Evolutionary conservation across 2,113 vertebrate genomes (phyloP), one percentile per base, ranked within the genome.

Genomic region (Atractosteus spatula): DNA sequence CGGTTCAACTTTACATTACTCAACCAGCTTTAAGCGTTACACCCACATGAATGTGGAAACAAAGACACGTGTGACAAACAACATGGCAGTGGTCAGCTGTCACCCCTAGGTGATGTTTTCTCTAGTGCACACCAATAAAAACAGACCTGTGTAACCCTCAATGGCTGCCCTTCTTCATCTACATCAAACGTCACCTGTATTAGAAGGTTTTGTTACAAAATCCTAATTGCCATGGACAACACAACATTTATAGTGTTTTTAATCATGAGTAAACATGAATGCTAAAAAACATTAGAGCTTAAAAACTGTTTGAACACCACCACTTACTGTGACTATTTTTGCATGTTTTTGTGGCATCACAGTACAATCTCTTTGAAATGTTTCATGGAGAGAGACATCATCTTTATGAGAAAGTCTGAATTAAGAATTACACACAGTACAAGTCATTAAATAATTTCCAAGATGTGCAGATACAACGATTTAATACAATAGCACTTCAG

Each of bases 171-270:
- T 88, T 93, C 95, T 92, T 95, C 95, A 92, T 94, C 90, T 94
- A 96, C 92, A 94, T 88, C 95, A 94, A 96, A 96, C 83, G 94
- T 92, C 89, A 95, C 94, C 94, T 97, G 95, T 83, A 89, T 96
- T 91, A 91, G 91, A 94, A 91, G 88, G 90, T 71, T 86, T 80
- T 71, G 90, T 94, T 95, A 93, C 84, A 89, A 87, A 76, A 85
- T 76, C 84, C 87, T 81, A 82, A 66, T 86, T 72, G 73, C 74
- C 59, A 75, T 16, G 68, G 74, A 68, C 59, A 57, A 56, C 51
- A 85, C 43, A 65, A 55, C 54, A 41, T 64, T 29, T 85, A 88
- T 82, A 81, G 81, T 84, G 29, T 74, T 43, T 57, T n/a, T 17
- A 66, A 56, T 66, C 16, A 66, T 17, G 29, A 57, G 13, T 3